Percentiles rank a stretch among this genome's conserved stretches.
These are phyloP conservation scores for Cyclina sinensis DNA, from an alignment of 1,140 invertebrate species.

Conservation along the genomic window DNA sequence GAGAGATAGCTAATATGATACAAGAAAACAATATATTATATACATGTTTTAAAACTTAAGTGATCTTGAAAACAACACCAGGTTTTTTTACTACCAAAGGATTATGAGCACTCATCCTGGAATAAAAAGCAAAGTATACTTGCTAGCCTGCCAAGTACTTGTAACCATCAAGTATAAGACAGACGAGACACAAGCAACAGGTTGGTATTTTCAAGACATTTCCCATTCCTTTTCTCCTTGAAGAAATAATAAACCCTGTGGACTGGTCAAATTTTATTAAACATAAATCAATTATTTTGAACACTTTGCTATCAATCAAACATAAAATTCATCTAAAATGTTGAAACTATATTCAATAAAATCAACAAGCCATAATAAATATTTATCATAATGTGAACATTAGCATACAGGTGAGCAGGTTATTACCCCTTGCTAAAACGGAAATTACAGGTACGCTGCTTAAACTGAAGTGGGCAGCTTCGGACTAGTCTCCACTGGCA, in stretches of 20 bases:
- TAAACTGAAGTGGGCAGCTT: constrained; percentile 14
- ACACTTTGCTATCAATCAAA: constrained; percentile 2
- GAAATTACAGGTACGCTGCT: constrained; percentile 33
- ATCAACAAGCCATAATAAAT: constrained; percentile 36
- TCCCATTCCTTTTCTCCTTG: neutral
- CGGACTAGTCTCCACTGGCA: constrained; percentile 29
- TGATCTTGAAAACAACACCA: too few species aligned
- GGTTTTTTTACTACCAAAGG: too few species aligned
- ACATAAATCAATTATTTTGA: constrained; percentile 22
- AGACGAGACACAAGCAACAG: too few species aligned
- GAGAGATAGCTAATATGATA: too few species aligned
- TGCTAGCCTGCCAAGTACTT: too few species aligned
- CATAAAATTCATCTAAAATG: constrained; percentile 32
- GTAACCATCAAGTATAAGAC: too few species aligned
- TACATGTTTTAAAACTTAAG: too few species aligned
- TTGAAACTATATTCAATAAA: constrained; percentile 36
- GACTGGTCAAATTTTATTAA: constrained; percentile 22
- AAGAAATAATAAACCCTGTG: neutral
- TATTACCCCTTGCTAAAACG: constrained; percentile 28
- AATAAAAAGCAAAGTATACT: too few species aligned
- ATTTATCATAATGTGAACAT: constrained; percentile 5
- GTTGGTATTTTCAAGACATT: neutral
- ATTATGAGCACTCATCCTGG: too few species aligned
- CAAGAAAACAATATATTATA: too few species aligned
- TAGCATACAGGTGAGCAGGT: constrained; percentile 42